Base-by-base conservation (phyloP, 1,140 invertebrate genomes). In the Cydia pomonella region DNA sequence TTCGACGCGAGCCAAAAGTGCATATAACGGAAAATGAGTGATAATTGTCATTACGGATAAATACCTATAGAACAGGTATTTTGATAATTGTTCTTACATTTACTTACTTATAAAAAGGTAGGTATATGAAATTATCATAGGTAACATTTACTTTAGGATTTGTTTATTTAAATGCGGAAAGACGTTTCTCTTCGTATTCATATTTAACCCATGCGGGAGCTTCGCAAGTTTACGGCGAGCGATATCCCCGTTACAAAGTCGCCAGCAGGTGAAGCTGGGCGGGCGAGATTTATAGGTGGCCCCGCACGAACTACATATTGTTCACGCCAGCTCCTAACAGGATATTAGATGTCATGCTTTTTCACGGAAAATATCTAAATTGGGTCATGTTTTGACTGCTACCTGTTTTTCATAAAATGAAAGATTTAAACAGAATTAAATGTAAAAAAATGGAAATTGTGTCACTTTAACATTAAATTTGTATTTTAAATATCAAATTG, bases 291-390 rank as follows among this genome's bases (percentile, higher is more conserved):
- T 82, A 80, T 80, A 73, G 72, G 38, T 29, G 25, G 50, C 44
- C 74, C 74, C 23, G 75, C 27, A 33, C 63, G 25, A 18, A 66
- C 25, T n/a, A 27, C 63, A 66, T 66, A 66, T 66, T 66, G 63
- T 27, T 66, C 63, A 18, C 63, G 63, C 63, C 13, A 33, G 3
- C 63, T 33, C 13, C 63, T 29, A 33, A 66, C 23, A 66, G 62
- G 75, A 77, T 77, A 77, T 77, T 77, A 77, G 76, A 69, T 62
- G 73, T 76, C 72, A 75, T 66, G 71, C 47, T 80, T 75, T 76
- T 75, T 75, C 72, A 76, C 64, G 3, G 25, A n/a, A 66, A 66
- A 66, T 33, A 4, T 66, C 4, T 21, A 27, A 33, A 12, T 63
- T 63, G 59, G 59, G 25, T 4, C 27, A 33, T 33, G 27, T 33